phyloP scores from a whole-genome alignment of 2,113 vertebrate genomes.

The Donacobius atricapilla region DNA sequence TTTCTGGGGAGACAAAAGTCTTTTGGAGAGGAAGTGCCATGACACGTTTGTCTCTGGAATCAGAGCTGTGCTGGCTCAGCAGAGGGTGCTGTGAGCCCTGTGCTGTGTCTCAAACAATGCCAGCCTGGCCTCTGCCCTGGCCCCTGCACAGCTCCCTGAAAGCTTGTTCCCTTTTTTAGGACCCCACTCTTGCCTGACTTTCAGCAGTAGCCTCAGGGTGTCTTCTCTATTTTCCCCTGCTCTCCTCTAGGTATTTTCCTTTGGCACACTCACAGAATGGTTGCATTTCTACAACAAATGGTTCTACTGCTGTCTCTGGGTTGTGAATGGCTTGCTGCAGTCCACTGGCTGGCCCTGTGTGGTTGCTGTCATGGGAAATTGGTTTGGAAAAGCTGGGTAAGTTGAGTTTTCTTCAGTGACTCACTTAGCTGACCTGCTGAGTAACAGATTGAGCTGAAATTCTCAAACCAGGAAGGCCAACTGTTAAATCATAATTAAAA shows the following conservation, averaged over 20 bases:
- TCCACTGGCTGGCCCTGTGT: slow-evolving; percentile 97
- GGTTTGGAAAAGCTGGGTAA: slow-evolving; percentile 95
- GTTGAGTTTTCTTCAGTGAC: slow-evolving; percentile 10
- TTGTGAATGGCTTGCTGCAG: slow-evolving; percentile 92
- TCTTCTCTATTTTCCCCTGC: neutral
- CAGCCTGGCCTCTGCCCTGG: neutral
- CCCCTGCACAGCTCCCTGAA: neutral
- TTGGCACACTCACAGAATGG: slow-evolving; percentile 93
- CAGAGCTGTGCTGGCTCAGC: slow-evolving; percentile 14
- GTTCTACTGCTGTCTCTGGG: slow-evolving; percentile 90
- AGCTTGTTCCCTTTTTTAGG: neutral
- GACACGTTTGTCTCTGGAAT: neutral
- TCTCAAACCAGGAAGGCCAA: neutral
- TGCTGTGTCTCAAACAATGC: neutral
- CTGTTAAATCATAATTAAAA: neutral
- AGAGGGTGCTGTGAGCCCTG: slow-evolving; percentile 42
- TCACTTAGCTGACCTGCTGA: neutral
- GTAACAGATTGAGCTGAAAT: neutral
- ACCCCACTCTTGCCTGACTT: neutral
- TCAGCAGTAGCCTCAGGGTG: neutral
- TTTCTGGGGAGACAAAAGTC: neutral
- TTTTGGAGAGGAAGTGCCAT: neutral
- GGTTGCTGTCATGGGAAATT: slow-evolving; percentile 97
- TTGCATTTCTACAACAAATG: slow-evolving; percentile 89
- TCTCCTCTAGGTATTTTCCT: slow-evolving; percentile 61